Evolutionary conservation across 2,797 vertebrate species (phyloP), one percentile per base, ranked within the genome.

Genomic region (Hylomyscus alleni): DNA sequence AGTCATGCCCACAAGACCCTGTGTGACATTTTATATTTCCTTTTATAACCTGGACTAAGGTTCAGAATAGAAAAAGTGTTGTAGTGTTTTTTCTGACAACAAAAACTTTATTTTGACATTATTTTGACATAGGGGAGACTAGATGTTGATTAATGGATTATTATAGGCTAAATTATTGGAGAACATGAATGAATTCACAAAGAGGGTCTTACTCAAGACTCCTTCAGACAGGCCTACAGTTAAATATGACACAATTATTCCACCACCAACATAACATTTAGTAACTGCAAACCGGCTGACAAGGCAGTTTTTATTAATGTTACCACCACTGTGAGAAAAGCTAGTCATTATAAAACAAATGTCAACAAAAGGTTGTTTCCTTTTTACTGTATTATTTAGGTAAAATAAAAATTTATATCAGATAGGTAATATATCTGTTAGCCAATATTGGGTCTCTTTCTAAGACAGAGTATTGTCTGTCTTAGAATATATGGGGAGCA

Each of bases 301-400:
- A 81, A 89, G 69, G 75, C 11, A 93, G 11, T 24, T 90, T 37
- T 65, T 80, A 76, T 50, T 94, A 94, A 92, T 58, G 37, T 86
- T 52, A 93, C 80, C 12, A 60, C 37, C 76, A 88, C 47, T 83
- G 89, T 92, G 19, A 90, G 54, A 81, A 96, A 92, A 90, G 3
- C n/a, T 11, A 75, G 56, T 88, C 72, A 95, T 89, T 92, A 40
- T 60, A 84, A 90, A 92, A 91, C 73, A 92, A 93, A 37, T 93
- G 37, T 22, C 40, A 85, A 37, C 73, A 95, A 83, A 90, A 76
- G 56, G 22, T 1, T 77, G 8, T 82, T 44, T 93, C 47, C 20
- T 37, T 90, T 77, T 60, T 52, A 47, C 37, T 56, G 4, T 88
- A 69, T 40, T 87, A 84, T 56, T 85, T 96, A 72, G 88, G 22